Percentiles rank a stretch among this genome's conserved stretches.
These are phyloP conservation scores for Altica lythri DNA, from an alignment of 2,888 invertebrate genomes.

Conservation along the genomic window DNA sequence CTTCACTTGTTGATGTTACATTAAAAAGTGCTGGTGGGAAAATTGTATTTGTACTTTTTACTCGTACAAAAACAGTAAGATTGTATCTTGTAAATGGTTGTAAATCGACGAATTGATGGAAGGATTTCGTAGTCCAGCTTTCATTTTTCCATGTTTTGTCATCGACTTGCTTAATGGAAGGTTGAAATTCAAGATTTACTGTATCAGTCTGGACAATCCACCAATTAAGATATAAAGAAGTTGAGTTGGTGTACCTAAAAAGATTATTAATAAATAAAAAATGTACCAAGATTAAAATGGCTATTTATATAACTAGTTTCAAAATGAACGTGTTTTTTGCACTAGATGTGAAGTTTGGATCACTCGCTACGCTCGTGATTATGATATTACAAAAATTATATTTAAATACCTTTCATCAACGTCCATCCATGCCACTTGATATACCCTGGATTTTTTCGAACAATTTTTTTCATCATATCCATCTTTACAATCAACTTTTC, in stretches of 20 bases:
- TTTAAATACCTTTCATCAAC: conserved; percentile 64
- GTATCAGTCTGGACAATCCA: conserved; percentile 45
- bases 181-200: conserved; percentile 66
- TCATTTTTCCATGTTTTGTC: conserved; percentile 62
- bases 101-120: conserved; percentile 66
- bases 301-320: too few relatives aligned
- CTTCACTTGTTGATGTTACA: conserved; percentile 67
- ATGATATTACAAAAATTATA: too few relatives aligned
- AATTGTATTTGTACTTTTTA: conserved; percentile 61
- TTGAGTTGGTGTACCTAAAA: conserved; percentile 18
- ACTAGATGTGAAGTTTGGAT: too few relatives aligned
- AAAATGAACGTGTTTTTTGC: too few relatives aligned
- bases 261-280: too few relatives aligned
- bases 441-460: conserved; percentile 52
- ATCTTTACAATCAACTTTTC: conserved; percentile 72
- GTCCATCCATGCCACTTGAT: conserved; percentile 65
- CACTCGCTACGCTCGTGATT: too few relatives aligned
- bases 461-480: conserved; percentile 76
- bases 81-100: conserved; percentile 77
- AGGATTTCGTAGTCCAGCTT: conserved; percentile 67
- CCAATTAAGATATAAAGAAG: conserved; percentile 21
- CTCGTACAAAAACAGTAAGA: conserved; percentile 74
- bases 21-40: conserved; percentile 63
- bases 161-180: conserved; percentile 65
- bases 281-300: too few relatives aligned